Conservation (phyloP, 1,140 invertebrate genomes). For the Palaemon carinicauda region DNA sequence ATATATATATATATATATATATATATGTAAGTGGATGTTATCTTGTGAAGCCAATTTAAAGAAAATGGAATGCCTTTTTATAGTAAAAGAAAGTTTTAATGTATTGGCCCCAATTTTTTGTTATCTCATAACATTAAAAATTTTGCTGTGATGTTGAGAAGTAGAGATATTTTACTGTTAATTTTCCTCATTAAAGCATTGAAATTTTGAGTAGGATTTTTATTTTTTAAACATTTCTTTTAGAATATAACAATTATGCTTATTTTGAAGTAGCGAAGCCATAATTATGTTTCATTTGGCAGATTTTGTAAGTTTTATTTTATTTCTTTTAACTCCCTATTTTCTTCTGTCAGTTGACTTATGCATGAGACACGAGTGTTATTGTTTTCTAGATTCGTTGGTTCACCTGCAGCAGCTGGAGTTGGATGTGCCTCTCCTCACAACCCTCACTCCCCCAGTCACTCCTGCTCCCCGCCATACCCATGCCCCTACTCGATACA, state of each 20-base stretch:
- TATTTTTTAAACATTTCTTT: too few species aligned
- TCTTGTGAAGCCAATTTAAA: too few species aligned
- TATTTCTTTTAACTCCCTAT: not conserved
- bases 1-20: too few species aligned
- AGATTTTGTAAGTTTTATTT: not conserved
- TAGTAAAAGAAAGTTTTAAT: too few species aligned
- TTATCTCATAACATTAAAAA: too few species aligned
- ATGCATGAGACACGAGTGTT: constrained; percentile 35
- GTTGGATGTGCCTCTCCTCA: constrained; percentile 45
- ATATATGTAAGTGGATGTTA: too few species aligned
- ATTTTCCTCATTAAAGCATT: too few species aligned
- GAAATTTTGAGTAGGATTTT: too few species aligned
- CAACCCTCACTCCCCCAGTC: constrained; percentile 40
- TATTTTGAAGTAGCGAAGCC: not conserved
- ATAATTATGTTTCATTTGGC: not conserved
- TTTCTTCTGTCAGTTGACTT: not conserved
- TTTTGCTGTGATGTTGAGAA: too few species aligned
- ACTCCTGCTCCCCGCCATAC: constrained; percentile 15
- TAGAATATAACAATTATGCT: not conserved
- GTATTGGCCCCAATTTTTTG: too few species aligned
- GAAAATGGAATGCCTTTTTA: too few species aligned
- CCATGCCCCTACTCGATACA: constrained; percentile 27
- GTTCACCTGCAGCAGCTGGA: constrained; percentile 50
- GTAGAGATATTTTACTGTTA: too few species aligned
- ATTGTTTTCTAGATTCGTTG: constrained; percentile 47